These are phyloP conservation scores for Temnothorax ravouxi DNA, from an alignment of 2,888 invertebrate genomes.

Conservation along the genomic window DNA sequence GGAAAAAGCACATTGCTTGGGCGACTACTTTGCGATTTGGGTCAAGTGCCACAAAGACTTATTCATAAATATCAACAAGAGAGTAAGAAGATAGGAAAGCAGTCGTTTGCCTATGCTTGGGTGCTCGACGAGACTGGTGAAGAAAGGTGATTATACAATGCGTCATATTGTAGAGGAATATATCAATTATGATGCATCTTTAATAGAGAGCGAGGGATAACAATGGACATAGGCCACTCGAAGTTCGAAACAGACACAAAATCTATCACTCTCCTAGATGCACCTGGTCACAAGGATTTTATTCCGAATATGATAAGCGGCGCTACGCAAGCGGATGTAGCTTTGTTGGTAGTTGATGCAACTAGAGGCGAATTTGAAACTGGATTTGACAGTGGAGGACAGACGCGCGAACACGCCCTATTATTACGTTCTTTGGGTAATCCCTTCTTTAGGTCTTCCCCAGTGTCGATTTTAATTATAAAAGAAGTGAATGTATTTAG, in stretches of 20 bases:
- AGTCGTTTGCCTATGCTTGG: conserved; percentile 99
- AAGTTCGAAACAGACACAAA: conserved; percentile 96
- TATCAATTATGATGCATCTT: not conserved
- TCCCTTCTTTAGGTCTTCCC: no score
- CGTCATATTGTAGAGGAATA: not conserved
- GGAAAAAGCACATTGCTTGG: conserved; percentile 99
- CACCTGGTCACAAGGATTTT: conserved; percentile 99
- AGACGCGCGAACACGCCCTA: conserved; percentile 98
- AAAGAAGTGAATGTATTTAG: not conserved
- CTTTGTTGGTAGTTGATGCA: conserved; percentile 98
- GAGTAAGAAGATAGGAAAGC: conserved; percentile 98
- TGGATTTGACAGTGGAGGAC: conserved; percentile 99
- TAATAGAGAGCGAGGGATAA: conserved; percentile 95
- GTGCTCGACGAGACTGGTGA: conserved; percentile 99
- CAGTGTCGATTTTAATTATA: conserved; percentile 24
- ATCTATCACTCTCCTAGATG: conserved; percentile 95
- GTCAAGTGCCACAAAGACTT: conserved; percentile 88
- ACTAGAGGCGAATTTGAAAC: conserved; percentile 99
- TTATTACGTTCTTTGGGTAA: conserved; percentile 93
- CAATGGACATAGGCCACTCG: conserved; percentile 98
- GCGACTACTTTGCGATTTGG: conserved; percentile 94
- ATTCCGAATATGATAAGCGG: conserved; percentile 99
- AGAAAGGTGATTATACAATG: conserved; percentile 89
- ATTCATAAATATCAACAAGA: conserved; percentile 99
- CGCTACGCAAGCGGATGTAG: conserved; percentile 99